Evolutionary conservation across 2,888 invertebrate genomes (phyloP).

Genomic region (Atethmia centrago): DNA sequence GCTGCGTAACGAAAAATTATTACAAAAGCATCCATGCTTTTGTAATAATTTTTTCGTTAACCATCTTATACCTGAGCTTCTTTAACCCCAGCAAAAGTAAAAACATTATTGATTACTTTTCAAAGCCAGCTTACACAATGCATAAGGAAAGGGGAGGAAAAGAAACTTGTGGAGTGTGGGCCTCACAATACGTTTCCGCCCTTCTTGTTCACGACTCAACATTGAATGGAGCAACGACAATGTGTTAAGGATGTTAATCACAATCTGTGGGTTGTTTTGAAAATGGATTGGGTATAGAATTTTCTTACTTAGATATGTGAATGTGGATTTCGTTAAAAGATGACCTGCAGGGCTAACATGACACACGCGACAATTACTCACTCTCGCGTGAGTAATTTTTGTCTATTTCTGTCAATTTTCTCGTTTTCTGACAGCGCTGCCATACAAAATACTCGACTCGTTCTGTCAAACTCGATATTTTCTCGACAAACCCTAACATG

Average conservation of each 20-base stretch:
- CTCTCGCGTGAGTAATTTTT: too few species aligned
- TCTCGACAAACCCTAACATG: too few species aligned
- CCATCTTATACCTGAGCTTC: background rate
- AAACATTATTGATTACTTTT: slow-evolving; percentile 28
- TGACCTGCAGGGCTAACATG: too few species aligned
- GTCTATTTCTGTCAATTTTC: too few species aligned
- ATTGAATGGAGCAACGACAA: slow-evolving; percentile 27
- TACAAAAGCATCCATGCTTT: too few species aligned
- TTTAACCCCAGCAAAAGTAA: background rate
- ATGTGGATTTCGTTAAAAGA: background rate
- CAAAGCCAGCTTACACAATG: slow-evolving; percentile 21
- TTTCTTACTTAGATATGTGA: background rate
- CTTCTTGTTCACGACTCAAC: slow-evolving; percentile 11
- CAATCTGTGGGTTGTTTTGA: slow-evolving; percentile 12
- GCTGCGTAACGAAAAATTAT: too few species aligned
- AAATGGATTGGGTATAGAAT: background rate
- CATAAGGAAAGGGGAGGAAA: background rate
- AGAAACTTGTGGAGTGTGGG: slow-evolving; percentile 18
- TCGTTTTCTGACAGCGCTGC: too few species aligned
- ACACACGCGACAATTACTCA: too few species aligned
- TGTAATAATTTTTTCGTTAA: too few species aligned
- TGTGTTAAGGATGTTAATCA: slow-evolving; percentile 23
- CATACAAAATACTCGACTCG: too few species aligned
- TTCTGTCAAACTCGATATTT: too few species aligned
- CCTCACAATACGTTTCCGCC: slow-evolving; percentile 28